phyloP scores from a whole-genome alignment of 2,888 invertebrate species.

The Harpagoxenus sublaevis region DNA sequence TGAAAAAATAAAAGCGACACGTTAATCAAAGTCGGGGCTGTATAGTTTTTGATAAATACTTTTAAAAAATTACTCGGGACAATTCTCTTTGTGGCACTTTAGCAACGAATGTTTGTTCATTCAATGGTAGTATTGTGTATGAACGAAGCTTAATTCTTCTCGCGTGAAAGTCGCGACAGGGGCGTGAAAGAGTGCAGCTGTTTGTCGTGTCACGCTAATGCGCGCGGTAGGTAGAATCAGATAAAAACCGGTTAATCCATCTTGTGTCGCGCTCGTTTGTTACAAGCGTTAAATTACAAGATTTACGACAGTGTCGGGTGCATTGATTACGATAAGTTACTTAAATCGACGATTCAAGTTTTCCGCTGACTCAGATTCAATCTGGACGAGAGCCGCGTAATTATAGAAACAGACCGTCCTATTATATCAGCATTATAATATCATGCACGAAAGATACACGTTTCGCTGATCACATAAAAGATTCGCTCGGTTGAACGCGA shows the following conservation, averaged over 20 bases:
- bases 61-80: neutral
- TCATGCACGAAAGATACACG: neutral
- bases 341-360: conserved; percentile 16
- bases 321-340: conserved; percentile 45
- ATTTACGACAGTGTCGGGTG: conserved; percentile 38
- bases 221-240: conserved; percentile 46
- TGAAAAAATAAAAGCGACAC: neutral
- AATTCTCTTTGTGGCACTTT: neutral
- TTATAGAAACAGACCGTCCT: neutral
- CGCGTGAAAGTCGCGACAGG: conserved; percentile 45
- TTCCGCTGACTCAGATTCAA: conserved; percentile 5
- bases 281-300: conserved; percentile 54
- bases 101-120: neutral
- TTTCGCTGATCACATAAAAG: neutral
- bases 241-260: conserved; percentile 56
- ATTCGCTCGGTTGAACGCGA: neutral
- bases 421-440: conserved; percentile 8
- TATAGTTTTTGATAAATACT: neutral
- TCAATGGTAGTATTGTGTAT: conserved; percentile 9
- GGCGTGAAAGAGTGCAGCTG: conserved; percentile 47
- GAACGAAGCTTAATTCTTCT: conserved; percentile 46
- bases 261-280: conserved; percentile 34
- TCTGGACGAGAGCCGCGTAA: neutral
- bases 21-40: neutral
- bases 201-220: conserved; percentile 53